Evolutionary conservation across 2,797 vertebrate genomes (phyloP).

Genomic region (Rhynchonycteris naso): DNA sequence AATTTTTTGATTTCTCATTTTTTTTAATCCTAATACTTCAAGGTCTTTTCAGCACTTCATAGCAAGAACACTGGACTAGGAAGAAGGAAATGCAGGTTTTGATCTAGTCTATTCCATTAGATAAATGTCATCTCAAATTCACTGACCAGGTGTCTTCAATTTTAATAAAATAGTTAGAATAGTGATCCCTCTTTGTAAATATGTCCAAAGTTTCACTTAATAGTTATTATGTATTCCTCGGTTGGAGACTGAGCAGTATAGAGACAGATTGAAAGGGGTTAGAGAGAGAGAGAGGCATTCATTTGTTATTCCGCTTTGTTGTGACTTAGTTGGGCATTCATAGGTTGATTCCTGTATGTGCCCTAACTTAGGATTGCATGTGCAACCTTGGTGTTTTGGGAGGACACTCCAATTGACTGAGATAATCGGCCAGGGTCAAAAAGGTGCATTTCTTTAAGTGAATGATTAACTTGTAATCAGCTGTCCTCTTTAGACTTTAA

Average conservation of each 20-base stretch:
- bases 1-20: background rate
- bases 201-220: background rate
- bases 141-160: background rate
- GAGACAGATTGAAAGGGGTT: background rate
- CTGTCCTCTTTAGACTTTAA: background rate
- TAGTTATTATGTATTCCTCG: background rate
- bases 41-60: background rate
- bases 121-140: background rate
- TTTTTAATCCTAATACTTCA: background rate
- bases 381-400: too few relatives aligned
- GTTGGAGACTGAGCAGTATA: background rate
- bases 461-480: background rate
- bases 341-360: too few relatives aligned
- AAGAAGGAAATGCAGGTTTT: background rate
- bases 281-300: too few relatives aligned
- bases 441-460: background rate
- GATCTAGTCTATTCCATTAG: background rate
- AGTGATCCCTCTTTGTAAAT: background rate
- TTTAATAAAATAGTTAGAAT: background rate
- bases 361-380: too few relatives aligned
- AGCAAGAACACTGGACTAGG: background rate
- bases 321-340: too few relatives aligned
- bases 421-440: too few relatives aligned
- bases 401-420: too few relatives aligned
- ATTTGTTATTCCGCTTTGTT: too few relatives aligned